Base-by-base conservation (phyloP, 2,888 invertebrate genomes). In the Hoplodrina ambigua region DNA sequence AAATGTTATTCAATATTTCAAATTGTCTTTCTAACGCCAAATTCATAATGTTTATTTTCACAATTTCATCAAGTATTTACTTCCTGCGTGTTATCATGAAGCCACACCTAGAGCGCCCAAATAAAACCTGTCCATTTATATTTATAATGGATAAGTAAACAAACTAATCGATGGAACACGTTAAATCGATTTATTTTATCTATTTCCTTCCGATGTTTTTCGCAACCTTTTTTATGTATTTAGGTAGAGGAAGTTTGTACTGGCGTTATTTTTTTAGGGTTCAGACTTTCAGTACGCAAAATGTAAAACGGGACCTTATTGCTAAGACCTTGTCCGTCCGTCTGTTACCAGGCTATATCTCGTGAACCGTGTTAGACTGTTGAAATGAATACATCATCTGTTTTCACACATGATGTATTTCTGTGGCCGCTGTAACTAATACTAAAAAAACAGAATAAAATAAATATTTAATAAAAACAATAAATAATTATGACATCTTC, bases 201-300 rank as follows among this genome's bases (percentile, higher is more conserved):
- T 49, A n/a, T 77, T 81, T 81, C 69, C 78, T 79, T 79, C 81
- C 79, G 81, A 62, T 57, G 55, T 78, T 70, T 70, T 75, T 62
- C 57, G 54, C 33, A 53, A 68, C 56, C 46, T 65, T 75, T 76
- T 65, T 58, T 25, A 25, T 2, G 2, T 25, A 17, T 69, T 69
- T 57, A 25, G 20, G 55, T 60, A 20, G 20, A 68, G 67, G 59
- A 63, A 62, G 68, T 77, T 50, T 59, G 50, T 54, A 20, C 56
- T 60, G 49, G 37, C 52, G 52, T 77, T 60, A 44, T 63, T n/a
- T 25, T 25, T 25, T 25, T 25, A 25, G 25, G 25, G 25, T 25
- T 2, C 25, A n/a, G n/a, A n/a, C n/a, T n/a, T n/a, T n/a, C n/a
- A 1, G 25, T 25, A 25, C 25, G 25, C 25, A 25, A 25, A 25